phyloP scores from a whole-genome alignment of 2,113 vertebrate genomes.

The Paratilapia polleni region DNA sequence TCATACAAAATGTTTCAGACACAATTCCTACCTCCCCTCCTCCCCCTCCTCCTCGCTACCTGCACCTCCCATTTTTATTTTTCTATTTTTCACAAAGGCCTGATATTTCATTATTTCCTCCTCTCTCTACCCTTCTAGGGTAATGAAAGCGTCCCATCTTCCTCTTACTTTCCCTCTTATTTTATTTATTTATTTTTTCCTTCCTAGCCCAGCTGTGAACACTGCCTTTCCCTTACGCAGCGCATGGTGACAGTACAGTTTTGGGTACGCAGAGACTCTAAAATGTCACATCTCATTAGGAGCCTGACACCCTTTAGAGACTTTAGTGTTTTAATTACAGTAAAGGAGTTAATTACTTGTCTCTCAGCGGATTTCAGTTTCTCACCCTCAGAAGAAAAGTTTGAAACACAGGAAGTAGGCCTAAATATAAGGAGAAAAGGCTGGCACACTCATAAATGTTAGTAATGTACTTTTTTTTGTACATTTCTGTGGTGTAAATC shows the following conservation, averaged over 20 bases:
- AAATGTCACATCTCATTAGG: conserved; percentile 89
- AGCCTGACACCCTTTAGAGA: conserved; percentile 78
- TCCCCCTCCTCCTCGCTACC: conserved; percentile 48
- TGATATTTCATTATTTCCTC: conserved; percentile 84
- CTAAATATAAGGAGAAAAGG: neutral
- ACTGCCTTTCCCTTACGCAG: neutral
- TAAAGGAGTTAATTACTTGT: conserved; percentile 86
- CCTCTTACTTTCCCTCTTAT: conserved; percentile 74
- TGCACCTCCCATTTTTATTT: conserved; percentile 72
- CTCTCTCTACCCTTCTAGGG: conserved; percentile 61
- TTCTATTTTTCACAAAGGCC: conserved; percentile 83
- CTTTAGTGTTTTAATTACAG: conserved; percentile 90
- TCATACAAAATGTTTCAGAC: conserved; percentile 88
- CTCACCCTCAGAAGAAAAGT: conserved; percentile 29
- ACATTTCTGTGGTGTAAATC: neutral
- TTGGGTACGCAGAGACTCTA: conserved; percentile 79
- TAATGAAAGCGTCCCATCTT: conserved; percentile 62
- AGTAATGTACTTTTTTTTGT: neutral
- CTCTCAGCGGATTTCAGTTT: conserved; percentile 61
- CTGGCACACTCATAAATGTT: neutral
- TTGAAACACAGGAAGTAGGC: conserved; percentile 31
- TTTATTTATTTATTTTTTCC: conserved; percentile 47
- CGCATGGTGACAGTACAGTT: conserved; percentile 75
- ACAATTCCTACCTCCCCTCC: conserved; percentile 72
- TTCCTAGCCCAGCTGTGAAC: neutral